A percentile compares a stretch with the other conserved stretches of the same genome.
Evolutionary conservation across 2,113 vertebrate species (phyloP).

Genomic region (Gadus macrocephalus): DNA sequence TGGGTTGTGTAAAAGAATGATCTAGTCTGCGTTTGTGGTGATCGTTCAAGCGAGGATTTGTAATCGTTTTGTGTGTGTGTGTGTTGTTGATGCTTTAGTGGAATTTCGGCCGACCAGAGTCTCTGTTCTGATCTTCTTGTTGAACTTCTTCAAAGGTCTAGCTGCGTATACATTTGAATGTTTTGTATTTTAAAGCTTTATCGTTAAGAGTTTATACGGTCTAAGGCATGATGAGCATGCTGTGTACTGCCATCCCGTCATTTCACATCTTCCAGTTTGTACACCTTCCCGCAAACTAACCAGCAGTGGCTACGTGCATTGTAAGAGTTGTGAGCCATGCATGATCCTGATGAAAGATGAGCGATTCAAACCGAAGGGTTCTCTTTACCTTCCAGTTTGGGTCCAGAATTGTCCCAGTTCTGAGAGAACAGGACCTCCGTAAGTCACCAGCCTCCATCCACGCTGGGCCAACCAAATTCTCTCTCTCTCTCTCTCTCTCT

Average conservation of each 20-base stretch:
- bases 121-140: neutral
- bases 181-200: neutral
- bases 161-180: neutral
- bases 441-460: constrained; percentile 78
- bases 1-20: too few relatives aligned
- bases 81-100: neutral
- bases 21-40: constrained; percentile 3
- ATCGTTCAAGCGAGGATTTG: too few relatives aligned
- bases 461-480: constrained; percentile 58
- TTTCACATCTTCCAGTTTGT: constrained; percentile 27
- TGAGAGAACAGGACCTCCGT: constrained; percentile 88
- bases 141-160: too few relatives aligned
- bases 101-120: neutral
- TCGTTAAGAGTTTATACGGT: too few relatives aligned
- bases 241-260: neutral
- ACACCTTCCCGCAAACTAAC: constrained; percentile 65
- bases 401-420: constrained; percentile 95
- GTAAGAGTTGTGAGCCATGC: constrained; percentile 57
- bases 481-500: constrained; percentile 37
- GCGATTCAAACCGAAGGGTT: constrained; percentile 76
- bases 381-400: constrained; percentile 95
- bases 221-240: constrained; percentile 56
- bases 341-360: constrained; percentile 56
- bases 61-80: neutral
- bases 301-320: constrained; percentile 45